Base-by-base conservation (phyloP, 2,888 invertebrate species). In the Pseudolycoriella hygida region DNA sequence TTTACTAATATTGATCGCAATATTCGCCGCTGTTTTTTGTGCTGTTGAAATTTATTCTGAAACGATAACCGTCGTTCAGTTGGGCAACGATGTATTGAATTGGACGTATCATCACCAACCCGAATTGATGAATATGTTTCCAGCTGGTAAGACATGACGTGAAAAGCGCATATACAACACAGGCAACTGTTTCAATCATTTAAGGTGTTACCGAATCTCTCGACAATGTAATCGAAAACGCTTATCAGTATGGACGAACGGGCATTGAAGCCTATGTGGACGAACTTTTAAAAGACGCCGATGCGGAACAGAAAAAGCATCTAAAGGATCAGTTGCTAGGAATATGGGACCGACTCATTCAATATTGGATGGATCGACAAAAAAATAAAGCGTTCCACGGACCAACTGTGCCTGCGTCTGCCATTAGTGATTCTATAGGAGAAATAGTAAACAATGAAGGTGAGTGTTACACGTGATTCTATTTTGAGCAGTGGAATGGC, bases 321-420 rank as follows among this genome's bases (percentile, higher is more conserved):
- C 70, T 94, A 34, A 93, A 94, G 59, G 76, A 78, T 50, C 90
- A 93, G 64, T 80, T 92, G 2, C 67, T 94, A 34, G 89, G 90
- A 61, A 70, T 96, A 15, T 94, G 92, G 89, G 94, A 94, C 65
- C 72, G 88, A 48, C 74, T 93, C 40, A 94, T 94, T 65, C 87
- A 92, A 64, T 82, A 86, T 48, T 92, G 88, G 88, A 81, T 89
- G 65, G 80, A 83, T 57, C 76, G 80, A 0, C 73, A 74, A 52
- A 64, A 66, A 46, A 59, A 61, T 11, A 65, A 74, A 53, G 69
- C 70, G 48, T 55, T 65, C 6, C 59, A 67, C 50, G 87, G 86
- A 0, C 86, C 87, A 0, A 73, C 77, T 47, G 85, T 86, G 1
- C 80, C 85, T 46, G 68, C 74, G 11, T 69, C 73, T 40, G 85